Base-by-base conservation (phyloP, 2,797 vertebrate genomes). In the Crypturellus tataupa region DNA sequence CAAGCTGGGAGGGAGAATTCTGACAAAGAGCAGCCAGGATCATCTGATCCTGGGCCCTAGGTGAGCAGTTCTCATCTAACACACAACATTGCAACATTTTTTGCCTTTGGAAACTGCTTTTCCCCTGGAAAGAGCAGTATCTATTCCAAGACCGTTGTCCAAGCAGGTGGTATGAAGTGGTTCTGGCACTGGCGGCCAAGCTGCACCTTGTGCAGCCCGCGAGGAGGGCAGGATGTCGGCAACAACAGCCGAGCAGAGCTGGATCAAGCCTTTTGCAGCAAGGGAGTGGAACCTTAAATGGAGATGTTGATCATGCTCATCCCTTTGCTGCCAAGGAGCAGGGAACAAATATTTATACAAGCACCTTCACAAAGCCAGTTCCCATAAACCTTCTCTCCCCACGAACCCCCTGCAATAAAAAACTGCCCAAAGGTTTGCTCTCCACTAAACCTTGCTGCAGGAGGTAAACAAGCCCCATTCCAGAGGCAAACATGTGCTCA, bases 341-440 rank as follows among this genome's bases (percentile, higher is more conserved):
- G 42, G 85, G 90, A 80, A 73, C 89, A 95, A 96, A 95, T 94
- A 96, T 96, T 97, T 95, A 85, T 70, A 83, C 39, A 81, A 62
- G 35, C 6, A 8, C 56, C 56, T 63, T 87, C 51, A 72, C 24
- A 82, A 91, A 88, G 58, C 78, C 75, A 67, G 27, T 70, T 94
- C 40, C n/a, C 51, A 33, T 55, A 55, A 94, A 75, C 49, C n/a
- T 20, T 81, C 47, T 92, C 37, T 59, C 27, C 55, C 79, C 70
- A 10, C 21, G 21, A 44, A 44, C 17, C 15, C 27, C 62, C 49
- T 55, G 82, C 70, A 81, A 80, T 69, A 80, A 87, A 85, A 91
- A 68, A 23, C 64, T 94, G 87, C 59, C 24, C 9, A 83, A 81
- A 79, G 40, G 35, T 42, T 77, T 76, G 16, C 47, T 76, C n/a